Percentiles rank a stretch among this genome's conserved stretches.
Evolutionary conservation across 2,888 invertebrate species (phyloP).

Genomic region (Callyntrura sp.): DNA sequence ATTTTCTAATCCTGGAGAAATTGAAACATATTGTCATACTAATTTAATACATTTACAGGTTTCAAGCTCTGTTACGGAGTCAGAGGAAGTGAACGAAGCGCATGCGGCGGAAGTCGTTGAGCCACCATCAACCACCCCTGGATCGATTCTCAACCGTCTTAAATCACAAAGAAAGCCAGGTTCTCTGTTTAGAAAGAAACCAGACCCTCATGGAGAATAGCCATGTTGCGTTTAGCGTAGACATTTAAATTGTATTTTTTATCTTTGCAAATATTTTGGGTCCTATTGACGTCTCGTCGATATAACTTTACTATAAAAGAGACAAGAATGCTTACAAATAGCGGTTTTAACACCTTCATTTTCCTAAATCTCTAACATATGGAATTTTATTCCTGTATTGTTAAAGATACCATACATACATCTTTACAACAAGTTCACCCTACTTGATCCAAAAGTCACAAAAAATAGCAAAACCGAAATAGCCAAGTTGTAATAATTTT

Average conservation of each 20-base stretch:
- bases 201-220: slow-evolving; percentile 78
- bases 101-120: slow-evolving; percentile 72
- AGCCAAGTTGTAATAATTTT: slow-evolving; percentile 1
- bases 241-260: neutral
- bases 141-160: slow-evolving; percentile 82
- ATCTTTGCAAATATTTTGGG: slow-evolving; percentile 2
- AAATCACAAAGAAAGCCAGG: slow-evolving; percentile 83
- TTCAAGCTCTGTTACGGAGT: slow-evolving; percentile 82
- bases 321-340: no score
- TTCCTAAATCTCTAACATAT: neutral
- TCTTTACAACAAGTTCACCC: no score
- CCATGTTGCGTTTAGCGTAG: slow-evolving; percentile 8
- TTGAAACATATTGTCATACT: no score
- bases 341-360: no score
- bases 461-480: slow-evolving; percentile 17
- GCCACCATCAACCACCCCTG: slow-evolving; percentile 79
- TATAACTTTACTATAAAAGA: neutral
- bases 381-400: neutral
- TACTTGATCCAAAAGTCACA: neutral
- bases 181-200: slow-evolving; percentile 81
- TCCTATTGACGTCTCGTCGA: neutral
- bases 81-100: slow-evolving; percentile 80
- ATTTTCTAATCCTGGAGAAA: neutral
- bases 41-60: slow-evolving; percentile 76
- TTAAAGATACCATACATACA: neutral